phyloP scores from a whole-genome alignment of 2,888 invertebrate species.

The Dicranocentrus wangi region DNA sequence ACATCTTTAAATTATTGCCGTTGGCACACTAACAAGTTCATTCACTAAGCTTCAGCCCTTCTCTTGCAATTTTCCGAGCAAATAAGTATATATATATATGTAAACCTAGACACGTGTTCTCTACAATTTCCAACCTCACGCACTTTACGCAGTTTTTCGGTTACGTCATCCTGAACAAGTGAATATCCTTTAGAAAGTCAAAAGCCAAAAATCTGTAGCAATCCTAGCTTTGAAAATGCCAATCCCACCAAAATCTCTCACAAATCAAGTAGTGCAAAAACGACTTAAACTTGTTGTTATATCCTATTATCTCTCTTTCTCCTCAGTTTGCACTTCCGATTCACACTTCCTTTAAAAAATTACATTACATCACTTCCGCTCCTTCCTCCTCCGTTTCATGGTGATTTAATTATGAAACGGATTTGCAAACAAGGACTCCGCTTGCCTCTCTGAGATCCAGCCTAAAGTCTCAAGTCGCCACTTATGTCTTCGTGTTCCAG shows the following conservation, averaged over 20 bases:
- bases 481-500: slow-evolving; percentile 4
- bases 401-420: slow-evolving; percentile 50
- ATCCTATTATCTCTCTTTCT: neutral
- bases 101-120: too few species aligned
- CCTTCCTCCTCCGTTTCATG: slow-evolving; percentile 41
- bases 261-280: slow-evolving; percentile 23
- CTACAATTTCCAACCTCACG: too few species aligned
- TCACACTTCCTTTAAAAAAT: slow-evolving; percentile 6
- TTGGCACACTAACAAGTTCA: slow-evolving; percentile 34
- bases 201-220: too few species aligned
- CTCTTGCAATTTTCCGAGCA: neutral
- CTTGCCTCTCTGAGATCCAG: neutral
- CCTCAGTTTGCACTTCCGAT: slow-evolving; percentile 19
- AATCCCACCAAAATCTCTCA: slow-evolving; percentile 32
- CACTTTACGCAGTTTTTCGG: too few species aligned
- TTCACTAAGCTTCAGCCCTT: slow-evolving; percentile 24
- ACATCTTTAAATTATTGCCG: slow-evolving; percentile 41
- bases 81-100: neutral
- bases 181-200: too few species aligned
- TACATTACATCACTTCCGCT: slow-evolving; percentile 42
- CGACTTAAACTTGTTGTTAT: too few species aligned
- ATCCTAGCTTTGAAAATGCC: too few species aligned
- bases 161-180: too few species aligned
- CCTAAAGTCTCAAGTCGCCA: slow-evolving; percentile 13
- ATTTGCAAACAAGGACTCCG: neutral